phyloP scores from a whole-genome alignment of 2,888 invertebrate genomes.

The Drosophila infuscata region DNA sequence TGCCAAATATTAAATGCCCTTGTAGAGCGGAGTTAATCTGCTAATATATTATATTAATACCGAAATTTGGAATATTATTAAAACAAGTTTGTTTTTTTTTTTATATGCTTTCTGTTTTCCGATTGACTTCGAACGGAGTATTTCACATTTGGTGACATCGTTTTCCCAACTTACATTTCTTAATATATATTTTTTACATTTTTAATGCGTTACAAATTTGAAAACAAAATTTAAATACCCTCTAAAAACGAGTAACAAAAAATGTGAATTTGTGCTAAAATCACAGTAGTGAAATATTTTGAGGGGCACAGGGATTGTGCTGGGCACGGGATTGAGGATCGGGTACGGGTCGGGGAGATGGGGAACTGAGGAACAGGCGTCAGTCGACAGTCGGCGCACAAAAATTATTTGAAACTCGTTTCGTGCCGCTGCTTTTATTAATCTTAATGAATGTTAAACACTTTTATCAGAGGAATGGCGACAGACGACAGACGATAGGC shows the following conservation, averaged over 20 bases:
- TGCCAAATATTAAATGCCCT: neutral
- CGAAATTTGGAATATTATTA: neutral
- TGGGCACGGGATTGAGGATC: neutral
- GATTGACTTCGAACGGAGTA: neutral
- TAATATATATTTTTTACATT: conserved; percentile 1
- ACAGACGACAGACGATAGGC: conserved; percentile 19
- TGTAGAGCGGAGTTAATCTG: neutral
- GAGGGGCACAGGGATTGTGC: conserved; percentile 2
- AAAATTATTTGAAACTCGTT: conserved; percentile 69
- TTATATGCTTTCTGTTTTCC: neutral
- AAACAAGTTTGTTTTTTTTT: neutral
- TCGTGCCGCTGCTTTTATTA: conserved; percentile 69
- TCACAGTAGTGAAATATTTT: conserved; percentile 30
- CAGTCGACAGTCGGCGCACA: conserved; percentile 13
- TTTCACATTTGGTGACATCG: neutral
- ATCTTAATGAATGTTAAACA: conserved; percentile 82
- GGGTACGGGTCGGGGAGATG: neutral
- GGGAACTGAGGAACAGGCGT: neutral
- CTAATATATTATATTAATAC: neutral
- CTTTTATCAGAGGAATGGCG: conserved; percentile 70
- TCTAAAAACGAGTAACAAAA: neutral
- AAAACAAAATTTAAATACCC: neutral
- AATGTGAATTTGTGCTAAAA: conserved; percentile 19
- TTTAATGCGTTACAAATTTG: neutral
- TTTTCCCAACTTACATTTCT: too few species aligned